Percentiles rank a stretch among this genome's conserved stretches.
Evolutionary conservation across 2,113 vertebrate genomes (phyloP).

Genomic region (Aythya baeri): DNA sequence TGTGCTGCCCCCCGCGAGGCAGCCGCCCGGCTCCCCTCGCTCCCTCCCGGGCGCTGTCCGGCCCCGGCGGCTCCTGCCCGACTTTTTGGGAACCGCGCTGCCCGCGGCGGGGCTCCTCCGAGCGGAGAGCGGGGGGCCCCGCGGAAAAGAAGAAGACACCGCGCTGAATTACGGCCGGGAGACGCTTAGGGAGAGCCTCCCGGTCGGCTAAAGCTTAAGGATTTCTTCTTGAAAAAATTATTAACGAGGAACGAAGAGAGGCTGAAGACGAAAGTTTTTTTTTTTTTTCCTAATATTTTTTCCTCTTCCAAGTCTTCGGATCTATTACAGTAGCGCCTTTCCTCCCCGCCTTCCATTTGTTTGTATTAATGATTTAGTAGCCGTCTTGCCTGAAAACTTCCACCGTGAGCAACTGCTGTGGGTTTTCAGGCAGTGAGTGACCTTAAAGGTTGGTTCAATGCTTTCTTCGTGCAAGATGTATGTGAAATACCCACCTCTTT

Average conservation of each 20-base stretch:
- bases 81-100: conserved; percentile 13
- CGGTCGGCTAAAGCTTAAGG: conserved; percentile 12
- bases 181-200: conserved; percentile 45
- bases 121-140: conserved; percentile 19
- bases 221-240: background rate
- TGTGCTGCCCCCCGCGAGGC: background rate
- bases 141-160: conserved; percentile 5
- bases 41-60: conserved; percentile 11
- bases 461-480: conserved; percentile 64
- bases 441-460: conserved; percentile 78
- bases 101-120: conserved; percentile 20
- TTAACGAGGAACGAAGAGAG: conserved; percentile 51
- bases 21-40: background rate
- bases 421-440: conserved; percentile 80
- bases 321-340: conserved; percentile 77
- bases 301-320: conserved; percentile 64
- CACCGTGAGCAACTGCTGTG: conserved; percentile 76
- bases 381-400: conserved; percentile 85
- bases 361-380: conserved; percentile 88
- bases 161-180: conserved; percentile 43
- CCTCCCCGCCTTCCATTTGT: conserved; percentile 82
- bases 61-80: background rate
- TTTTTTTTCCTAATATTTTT: background rate
- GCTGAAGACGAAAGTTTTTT: conserved; percentile 53
- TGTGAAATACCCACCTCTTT: conserved; percentile 49